A percentile compares a stretch with the other conserved stretches of the same genome.
Evolutionary conservation across 2,113 vertebrate genomes (phyloP).

Genomic region (Tretioscincus oriximinensis): DNA sequence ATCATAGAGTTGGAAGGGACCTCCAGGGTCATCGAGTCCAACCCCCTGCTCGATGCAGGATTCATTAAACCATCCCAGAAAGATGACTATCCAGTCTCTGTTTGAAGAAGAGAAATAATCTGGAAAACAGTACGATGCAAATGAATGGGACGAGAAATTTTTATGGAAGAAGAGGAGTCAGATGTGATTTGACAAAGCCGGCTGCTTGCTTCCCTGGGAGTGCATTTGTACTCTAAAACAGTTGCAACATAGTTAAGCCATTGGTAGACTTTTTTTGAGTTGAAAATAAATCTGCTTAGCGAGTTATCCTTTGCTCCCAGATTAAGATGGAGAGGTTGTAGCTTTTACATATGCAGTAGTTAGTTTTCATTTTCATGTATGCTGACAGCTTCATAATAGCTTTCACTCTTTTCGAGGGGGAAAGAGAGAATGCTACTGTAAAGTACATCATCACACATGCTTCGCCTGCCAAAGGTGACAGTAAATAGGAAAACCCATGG

Average conservation of each 20-base stretch:
- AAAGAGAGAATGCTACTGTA: background rate
- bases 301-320: constrained; percentile 26
- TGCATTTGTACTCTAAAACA: background rate
- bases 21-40: too few species aligned
- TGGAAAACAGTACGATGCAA: background rate
- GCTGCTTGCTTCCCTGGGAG: background rate
- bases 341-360: constrained; percentile 30
- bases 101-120: too few species aligned
- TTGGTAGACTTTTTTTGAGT: background rate
- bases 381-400: constrained; percentile 32
- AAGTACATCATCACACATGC: constrained; percentile 14
- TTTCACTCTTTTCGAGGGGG: background rate
- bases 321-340: constrained; percentile 31
- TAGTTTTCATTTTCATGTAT: constrained; percentile 23
- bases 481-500: constrained; percentile 7
- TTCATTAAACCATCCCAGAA: too few species aligned
- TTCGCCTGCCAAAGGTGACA: constrained; percentile 26
- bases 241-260: constrained; percentile 5
- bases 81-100: too few species aligned
- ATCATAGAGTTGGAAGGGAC: too few species aligned
- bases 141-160: background rate
- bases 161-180: background rate
- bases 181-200: background rate
- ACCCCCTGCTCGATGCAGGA: too few species aligned
- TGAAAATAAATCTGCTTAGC: constrained; percentile 32